phyloP scores from a whole-genome alignment of 2,113 vertebrate genomes.

The Notarius quadriscutis region DNA sequence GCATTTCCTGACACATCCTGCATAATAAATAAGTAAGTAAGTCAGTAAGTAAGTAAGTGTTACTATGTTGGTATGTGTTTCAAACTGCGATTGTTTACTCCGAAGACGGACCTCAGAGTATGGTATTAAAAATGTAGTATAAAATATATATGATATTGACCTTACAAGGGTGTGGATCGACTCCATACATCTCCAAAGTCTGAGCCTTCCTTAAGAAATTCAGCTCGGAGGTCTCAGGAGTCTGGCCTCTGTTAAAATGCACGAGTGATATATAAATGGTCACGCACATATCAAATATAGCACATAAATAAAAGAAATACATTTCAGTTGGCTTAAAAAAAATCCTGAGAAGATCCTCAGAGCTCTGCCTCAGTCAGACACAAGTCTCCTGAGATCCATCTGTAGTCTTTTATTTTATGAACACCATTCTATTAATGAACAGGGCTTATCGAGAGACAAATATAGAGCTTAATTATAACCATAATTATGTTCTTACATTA shows the following conservation, averaged over 20 bases:
- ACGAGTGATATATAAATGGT: conserved; percentile 7
- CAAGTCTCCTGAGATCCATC: conserved; percentile 7
- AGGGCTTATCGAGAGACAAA: conserved; percentile 17
- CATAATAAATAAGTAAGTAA: conserved; percentile 46
- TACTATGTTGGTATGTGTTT: background rate
- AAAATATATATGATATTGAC: conserved; percentile 63
- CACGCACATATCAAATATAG: background rate
- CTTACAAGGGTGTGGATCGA: conserved; percentile 97
- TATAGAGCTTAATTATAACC: conserved; percentile 28
- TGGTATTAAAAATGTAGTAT: background rate
- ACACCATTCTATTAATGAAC: conserved; percentile 22
- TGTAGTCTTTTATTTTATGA: conserved; percentile 14
- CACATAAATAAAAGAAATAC: background rate
- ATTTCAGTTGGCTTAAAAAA: background rate
- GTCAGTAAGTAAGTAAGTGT: background rate
- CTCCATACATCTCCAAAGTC: conserved; percentile 94
- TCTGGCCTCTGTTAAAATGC: conserved; percentile 80
- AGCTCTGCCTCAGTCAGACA: background rate
- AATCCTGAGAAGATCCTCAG: background rate
- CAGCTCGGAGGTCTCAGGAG: conserved; percentile 88
- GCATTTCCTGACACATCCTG: conserved; percentile 96
- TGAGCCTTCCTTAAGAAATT: conserved; percentile 95
- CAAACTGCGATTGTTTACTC: too few species aligned
- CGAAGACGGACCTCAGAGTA: background rate
- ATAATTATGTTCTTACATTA: conserved; percentile 77